These are phyloP conservation scores for Drosophila yakuba DNA, from an alignment of 1,140 invertebrate species.

Conservation along the genomic window DNA sequence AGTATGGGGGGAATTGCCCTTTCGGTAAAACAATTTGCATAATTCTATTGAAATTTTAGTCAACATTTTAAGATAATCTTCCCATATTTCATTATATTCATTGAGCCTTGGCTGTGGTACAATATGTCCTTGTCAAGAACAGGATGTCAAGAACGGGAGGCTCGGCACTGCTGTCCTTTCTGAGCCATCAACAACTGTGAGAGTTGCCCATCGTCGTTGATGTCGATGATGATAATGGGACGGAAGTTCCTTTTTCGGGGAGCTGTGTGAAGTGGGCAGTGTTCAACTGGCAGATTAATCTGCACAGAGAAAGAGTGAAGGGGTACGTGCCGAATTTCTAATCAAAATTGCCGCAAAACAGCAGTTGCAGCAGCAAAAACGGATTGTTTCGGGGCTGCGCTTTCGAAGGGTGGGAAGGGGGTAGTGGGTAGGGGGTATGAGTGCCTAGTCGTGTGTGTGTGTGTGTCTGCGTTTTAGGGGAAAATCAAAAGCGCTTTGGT, in stretches of 20 bases:
- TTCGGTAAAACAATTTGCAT: not conserved
- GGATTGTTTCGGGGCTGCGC: slow-evolving; percentile 56
- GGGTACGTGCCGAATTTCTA: slow-evolving; percentile 70
- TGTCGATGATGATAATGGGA: slow-evolving; percentile 33
- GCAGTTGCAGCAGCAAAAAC: slow-evolving; percentile 67
- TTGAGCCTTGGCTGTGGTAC: not conserved
- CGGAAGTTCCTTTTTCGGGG: slow-evolving; percentile 2
- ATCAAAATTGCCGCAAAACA: slow-evolving; percentile 75
- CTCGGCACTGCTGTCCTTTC: slow-evolving; percentile 17
- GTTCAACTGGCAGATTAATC: slow-evolving; percentile 58
- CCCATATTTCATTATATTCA: not conserved
- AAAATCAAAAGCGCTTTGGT: slow-evolving; percentile 67
- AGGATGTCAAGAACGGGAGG: slow-evolving; percentile 25
- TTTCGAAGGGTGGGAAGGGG: not conserved
- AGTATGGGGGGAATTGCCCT: too few species aligned
- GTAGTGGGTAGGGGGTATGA: slow-evolving; percentile 8
- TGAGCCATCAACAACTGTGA: slow-evolving; percentile 15
- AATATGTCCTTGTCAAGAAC: slow-evolving; percentile 34
- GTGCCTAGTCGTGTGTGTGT: slow-evolving; percentile 24
- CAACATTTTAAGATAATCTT: not conserved
- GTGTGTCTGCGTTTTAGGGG: slow-evolving; percentile 18
- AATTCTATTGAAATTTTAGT: not conserved
- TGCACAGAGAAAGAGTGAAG: slow-evolving; percentile 21
- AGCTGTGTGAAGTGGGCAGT: slow-evolving; percentile 14
- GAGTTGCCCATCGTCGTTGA: slow-evolving; percentile 3